These are phyloP conservation scores for Heterocephalus glaber DNA, from an alignment of 2,113 vertebrate species.

Conservation along the genomic window DNA sequence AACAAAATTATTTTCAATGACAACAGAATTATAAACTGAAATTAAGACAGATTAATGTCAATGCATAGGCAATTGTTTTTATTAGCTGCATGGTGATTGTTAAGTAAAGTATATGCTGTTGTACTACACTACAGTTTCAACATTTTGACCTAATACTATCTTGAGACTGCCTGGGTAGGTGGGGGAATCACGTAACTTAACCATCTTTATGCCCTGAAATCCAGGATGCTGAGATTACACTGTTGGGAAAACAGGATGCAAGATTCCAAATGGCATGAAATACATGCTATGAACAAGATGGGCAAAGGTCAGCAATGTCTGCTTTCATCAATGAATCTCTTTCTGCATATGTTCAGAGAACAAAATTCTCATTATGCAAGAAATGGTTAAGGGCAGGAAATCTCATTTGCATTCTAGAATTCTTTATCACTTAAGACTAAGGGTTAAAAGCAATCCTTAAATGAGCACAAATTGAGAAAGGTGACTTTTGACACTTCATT, in stretches of 20 bases:
- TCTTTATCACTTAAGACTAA: background rate
- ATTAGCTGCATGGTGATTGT: background rate
- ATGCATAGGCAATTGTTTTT: background rate
- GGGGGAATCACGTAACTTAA: background rate
- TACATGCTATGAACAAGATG: background rate
- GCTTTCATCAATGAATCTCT: background rate
- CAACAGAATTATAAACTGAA: background rate
- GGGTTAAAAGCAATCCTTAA: background rate
- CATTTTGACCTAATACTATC: background rate
- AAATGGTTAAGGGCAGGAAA: rapidly evolving
- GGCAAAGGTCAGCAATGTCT: background rate
- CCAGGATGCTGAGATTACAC: no score
- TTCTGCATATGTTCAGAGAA: background rate
- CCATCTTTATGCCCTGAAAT: background rate
- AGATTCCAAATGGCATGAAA: background rate
- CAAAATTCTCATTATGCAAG: background rate
- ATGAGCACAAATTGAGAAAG: background rate
- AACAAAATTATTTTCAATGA: background rate
- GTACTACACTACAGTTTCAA: background rate
- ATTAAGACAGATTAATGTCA: background rate
- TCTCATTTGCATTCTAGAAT: background rate
- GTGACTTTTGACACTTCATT: background rate
- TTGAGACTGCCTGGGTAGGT: background rate
- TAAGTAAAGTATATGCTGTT: background rate
- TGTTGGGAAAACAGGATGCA: background rate